phyloP scores from a whole-genome alignment of 2,113 vertebrate species.

The Urocynchramus pylzowi region DNA sequence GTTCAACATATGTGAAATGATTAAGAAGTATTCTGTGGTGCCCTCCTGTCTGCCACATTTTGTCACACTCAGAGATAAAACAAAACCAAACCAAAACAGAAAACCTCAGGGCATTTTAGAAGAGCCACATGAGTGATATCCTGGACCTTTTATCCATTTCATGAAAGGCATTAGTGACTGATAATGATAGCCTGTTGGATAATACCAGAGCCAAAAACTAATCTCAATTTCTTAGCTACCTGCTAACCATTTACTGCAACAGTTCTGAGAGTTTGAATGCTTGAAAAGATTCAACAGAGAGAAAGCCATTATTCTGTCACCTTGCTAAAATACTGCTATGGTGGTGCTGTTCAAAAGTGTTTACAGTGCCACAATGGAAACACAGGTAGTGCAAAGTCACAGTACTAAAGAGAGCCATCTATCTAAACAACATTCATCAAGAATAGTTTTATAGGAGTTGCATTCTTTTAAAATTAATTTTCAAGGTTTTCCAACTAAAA shows the following conservation, averaged over 20 bases:
- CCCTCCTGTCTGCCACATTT: conserved; percentile 36
- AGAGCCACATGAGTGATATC: conserved; percentile 38
- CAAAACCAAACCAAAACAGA: neutral
- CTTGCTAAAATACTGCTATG: neutral
- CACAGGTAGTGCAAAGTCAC: neutral
- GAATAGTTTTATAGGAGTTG: neutral
- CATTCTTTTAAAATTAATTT: neutral
- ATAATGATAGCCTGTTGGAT: conserved; percentile 19
- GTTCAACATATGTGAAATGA: conserved; percentile 42
- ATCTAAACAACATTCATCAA: neutral
- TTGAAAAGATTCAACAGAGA: neutral
- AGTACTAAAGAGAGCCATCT: neutral
- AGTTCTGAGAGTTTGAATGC: neutral
- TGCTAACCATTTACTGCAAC: conserved; percentile 18
- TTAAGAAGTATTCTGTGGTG: neutral
- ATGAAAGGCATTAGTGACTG: conserved; percentile 18
- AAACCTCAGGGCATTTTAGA: conserved; percentile 40
- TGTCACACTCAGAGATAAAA: conserved; percentile 63
- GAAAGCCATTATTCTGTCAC: neutral
- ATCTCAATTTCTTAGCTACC: conserved; percentile 7
- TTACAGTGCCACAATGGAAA: neutral
- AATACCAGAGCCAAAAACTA: conserved; percentile 16
- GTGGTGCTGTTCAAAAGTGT: neutral
- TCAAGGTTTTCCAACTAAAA: neutral
- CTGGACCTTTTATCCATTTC: conserved; percentile 25